Evolutionary conservation across 2,113 vertebrate species (phyloP), one percentile per base, ranked within the genome.

Genomic region (Chaetorhynchus papuensis): DNA sequence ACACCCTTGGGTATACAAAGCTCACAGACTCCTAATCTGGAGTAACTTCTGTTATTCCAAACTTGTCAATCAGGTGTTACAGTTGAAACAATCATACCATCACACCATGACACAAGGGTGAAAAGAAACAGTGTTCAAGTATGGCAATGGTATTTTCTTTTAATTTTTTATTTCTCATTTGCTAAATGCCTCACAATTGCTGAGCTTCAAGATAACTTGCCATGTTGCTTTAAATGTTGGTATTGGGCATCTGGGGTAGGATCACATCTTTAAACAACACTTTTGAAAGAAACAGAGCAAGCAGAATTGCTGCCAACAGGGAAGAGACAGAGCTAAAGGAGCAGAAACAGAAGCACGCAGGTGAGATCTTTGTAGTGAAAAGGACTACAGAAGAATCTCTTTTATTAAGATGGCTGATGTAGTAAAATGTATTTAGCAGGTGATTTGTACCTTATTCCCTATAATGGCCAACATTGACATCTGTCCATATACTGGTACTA

Each of bases 401-500:
- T 81, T 37, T 68, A 2, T 64, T 85, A 69, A 42, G 49, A 45
- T 11, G 70, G 23, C 7, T 50, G 26, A 57, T 49, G 15, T 7
- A 61, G 30, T 63, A 30, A 77, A n/a, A 27, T 42, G 23, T 69
- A 14, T 72, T 80, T 77, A 77, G 60, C 10, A 35, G 37, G 8
- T 63, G 27, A 28, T 80, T 88, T 78, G 19, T 77, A 52, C 14
- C 21, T 83, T 50, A 33, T 70, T 16, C 35, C 4, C 28, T 52
- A 1, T 42, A 56, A 24, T 7, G 9, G 21, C 31, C 39, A 30
- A 41, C 1, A 1, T 2, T 69, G 20, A 6, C 11, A 45, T 45
- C 35, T 85, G 11, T 15, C 7, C 26, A 26, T 57, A 22, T 33
- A 37, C 11, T 53, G 23, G 13, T 53, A 30, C 53, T 42, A 12